Percentiles rank a stretch among this genome's conserved stretches.
Evolutionary conservation across 2,888 invertebrate species (phyloP).

Genomic region (Drosophila nigricruria): DNA sequence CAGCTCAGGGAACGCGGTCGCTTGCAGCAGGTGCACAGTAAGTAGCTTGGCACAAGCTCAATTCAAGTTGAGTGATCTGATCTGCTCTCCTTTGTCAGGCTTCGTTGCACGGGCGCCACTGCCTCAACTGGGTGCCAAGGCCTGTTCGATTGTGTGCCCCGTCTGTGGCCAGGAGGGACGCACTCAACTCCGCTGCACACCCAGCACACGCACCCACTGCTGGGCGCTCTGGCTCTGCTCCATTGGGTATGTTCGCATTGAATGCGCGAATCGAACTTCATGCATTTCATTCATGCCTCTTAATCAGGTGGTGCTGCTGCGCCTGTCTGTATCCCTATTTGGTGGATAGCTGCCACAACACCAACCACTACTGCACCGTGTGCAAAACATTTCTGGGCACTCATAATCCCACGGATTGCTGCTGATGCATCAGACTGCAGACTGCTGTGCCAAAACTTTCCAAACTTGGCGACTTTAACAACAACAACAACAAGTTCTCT

Average conservation of each 20-base stretch:
- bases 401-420: slow-evolving; percentile 37
- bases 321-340: slow-evolving; percentile 54
- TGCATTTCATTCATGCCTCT: background rate
- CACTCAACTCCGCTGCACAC: slow-evolving; percentile 22
- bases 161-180: slow-evolving; percentile 50
- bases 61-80: background rate
- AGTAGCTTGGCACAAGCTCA: slow-evolving; percentile 9
- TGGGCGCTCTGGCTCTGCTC: slow-evolving; percentile 55
- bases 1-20: background rate
- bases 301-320: slow-evolving; percentile 60
- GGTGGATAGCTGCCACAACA: slow-evolving; percentile 41
- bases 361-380: slow-evolving; percentile 53
- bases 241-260: slow-evolving; percentile 41
- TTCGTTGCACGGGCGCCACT: slow-evolving; percentile 39
- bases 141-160: slow-evolving; percentile 50
- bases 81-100: slow-evolving; percentile 22
- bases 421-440: slow-evolving; percentile 1
- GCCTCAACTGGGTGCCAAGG: slow-evolving; percentile 31
- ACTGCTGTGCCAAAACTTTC: background rate
- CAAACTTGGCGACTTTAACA: background rate
- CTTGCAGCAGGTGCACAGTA: slow-evolving; percentile 40
- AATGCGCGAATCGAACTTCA: background rate
- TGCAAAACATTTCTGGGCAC: slow-evolving; percentile 60
- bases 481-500: background rate
- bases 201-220: slow-evolving; percentile 39